These are phyloP conservation scores for Haemorhous mexicanus DNA, from an alignment of 2,113 vertebrate genomes.

Conservation along the genomic window DNA sequence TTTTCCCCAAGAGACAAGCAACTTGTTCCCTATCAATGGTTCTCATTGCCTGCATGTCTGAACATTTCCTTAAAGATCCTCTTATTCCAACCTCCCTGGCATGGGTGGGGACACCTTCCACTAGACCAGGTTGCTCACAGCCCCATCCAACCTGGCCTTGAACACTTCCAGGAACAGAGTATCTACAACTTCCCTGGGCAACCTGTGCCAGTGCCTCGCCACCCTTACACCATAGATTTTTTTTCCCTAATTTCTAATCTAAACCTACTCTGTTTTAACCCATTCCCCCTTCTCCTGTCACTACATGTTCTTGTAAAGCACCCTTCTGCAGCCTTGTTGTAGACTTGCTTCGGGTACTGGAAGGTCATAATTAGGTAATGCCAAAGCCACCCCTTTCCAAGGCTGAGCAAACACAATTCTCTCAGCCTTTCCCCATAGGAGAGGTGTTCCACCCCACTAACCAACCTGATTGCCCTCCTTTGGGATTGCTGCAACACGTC, in stretches of 20 bases:
- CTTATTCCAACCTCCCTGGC: not conserved
- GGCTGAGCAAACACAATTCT: not conserved
- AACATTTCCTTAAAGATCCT: not conserved
- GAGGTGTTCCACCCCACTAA: not conserved
- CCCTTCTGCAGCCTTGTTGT: not conserved
- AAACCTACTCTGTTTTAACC: not conserved
- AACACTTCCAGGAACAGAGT: not conserved
- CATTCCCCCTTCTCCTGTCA: not conserved
- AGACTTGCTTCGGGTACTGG: not conserved
- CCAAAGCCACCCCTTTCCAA: not conserved
- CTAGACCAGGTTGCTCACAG: not conserved
- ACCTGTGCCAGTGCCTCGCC: not conserved
- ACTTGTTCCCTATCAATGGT: not conserved
- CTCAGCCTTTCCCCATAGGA: not conserved
- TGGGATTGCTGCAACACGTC: accelerated
- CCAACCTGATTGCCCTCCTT: not conserved
- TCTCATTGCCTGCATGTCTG: not conserved
- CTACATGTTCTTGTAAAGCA: not conserved
- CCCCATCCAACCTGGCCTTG: not conserved
- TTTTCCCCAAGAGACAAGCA: not conserved
- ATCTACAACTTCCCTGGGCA: not conserved
- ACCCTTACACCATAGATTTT: not conserved
- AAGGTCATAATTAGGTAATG: not conserved
- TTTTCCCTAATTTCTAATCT: not conserved
- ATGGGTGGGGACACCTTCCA: not conserved